Evolutionary conservation across 2,888 invertebrate genomes (phyloP).

Genomic region (Rhogogaster chlorosoma): DNA sequence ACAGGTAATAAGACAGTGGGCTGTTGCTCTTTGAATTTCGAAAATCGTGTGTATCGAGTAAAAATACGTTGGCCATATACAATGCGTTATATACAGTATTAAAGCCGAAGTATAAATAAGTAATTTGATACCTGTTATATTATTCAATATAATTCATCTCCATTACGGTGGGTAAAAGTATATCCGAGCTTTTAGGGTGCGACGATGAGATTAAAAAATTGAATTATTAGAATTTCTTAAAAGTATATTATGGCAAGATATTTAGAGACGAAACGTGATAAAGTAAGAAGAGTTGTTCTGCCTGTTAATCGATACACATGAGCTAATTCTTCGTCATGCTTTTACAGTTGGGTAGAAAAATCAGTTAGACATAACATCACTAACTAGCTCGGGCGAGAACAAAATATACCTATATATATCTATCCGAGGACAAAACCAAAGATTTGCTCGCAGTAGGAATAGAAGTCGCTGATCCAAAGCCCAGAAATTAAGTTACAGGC

Average conservation of each 20-base stretch:
- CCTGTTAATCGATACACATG: background rate
- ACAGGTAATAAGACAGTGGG: constrained; percentile 22
- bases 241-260: background rate
- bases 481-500: constrained; percentile 26
- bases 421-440: background rate
- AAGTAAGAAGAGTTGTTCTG: background rate
- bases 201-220: constrained; percentile 10
- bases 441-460: constrained; percentile 15
- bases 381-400: background rate
- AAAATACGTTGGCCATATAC: background rate
- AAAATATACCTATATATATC: background rate
- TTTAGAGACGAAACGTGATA: background rate
- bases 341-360: background rate
- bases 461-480: constrained; percentile 23
- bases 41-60: background rate
- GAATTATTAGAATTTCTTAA: background rate
- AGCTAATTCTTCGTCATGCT: background rate
- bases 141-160: background rate
- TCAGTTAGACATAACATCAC: background rate
- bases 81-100: background rate
- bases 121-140: constrained; percentile 18
- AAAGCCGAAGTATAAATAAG: background rate
- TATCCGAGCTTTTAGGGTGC: background rate
- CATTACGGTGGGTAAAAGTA: background rate
- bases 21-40: background rate